These are phyloP conservation scores for Sceloporus tristichus DNA, from an alignment of 2,113 vertebrate species.

Conservation along the genomic window DNA sequence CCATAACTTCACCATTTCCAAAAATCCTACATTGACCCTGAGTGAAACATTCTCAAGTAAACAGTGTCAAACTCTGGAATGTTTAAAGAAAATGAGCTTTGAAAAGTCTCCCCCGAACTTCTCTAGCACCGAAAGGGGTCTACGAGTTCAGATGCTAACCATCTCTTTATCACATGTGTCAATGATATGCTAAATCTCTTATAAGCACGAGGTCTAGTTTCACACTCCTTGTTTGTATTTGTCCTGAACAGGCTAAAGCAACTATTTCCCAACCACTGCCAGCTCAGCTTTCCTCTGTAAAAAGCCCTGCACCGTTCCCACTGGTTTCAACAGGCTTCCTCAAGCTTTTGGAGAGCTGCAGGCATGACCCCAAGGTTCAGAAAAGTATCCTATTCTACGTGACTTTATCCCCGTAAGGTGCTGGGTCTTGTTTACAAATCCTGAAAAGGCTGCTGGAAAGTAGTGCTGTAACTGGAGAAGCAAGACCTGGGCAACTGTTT, in stretches of 20 bases:
- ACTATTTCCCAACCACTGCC: background rate
- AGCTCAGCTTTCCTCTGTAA: background rate
- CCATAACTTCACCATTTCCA: background rate
- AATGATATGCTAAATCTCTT: background rate
- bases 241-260: constrained; percentile 23
- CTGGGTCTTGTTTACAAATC: background rate
- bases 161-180: background rate
- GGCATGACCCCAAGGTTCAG: background rate
- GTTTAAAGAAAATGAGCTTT: background rate
- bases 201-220: constrained; percentile 5
- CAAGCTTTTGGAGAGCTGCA: background rate
- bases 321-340: constrained; percentile 30
- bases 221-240: constrained; percentile 18
- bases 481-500: background rate
- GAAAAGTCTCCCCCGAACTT: background rate
- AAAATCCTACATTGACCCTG: background rate
- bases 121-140: background rate
- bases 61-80: background rate
- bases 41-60: background rate
- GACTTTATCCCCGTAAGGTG: constrained; percentile 9
- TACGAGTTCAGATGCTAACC: background rate
- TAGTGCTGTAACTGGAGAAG: background rate
- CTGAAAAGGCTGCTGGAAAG: background rate
- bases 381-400: background rate
- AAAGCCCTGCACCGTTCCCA: background rate